phyloP scores from a whole-genome alignment of 1,140 invertebrate species.

The Andricus grossulariae region DNA sequence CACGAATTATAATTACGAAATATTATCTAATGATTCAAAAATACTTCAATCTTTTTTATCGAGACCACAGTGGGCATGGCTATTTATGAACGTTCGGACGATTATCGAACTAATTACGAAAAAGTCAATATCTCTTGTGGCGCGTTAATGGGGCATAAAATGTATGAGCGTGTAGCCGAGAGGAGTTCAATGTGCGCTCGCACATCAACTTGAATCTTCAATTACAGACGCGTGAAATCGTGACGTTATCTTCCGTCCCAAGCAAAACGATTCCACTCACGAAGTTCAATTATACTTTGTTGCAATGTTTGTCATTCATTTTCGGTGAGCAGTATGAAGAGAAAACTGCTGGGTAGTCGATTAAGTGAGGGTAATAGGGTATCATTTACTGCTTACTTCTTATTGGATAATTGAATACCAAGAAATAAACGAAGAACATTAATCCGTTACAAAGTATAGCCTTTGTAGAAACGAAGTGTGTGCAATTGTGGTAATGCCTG shows the following conservation, averaged over 20 bases:
- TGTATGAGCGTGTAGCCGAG: slow-evolving; percentile 34
- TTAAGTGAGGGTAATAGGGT: not conserved
- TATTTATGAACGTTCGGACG: not conserved
- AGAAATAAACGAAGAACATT: slow-evolving; percentile 6
- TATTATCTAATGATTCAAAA: not conserved
- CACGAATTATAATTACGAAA: no score
- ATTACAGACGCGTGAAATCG: slow-evolving; percentile 5
- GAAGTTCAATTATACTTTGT: no score
- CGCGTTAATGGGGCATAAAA: slow-evolving; percentile 40
- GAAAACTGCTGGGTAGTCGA: no score
- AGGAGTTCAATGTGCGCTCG: not conserved
- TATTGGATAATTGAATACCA: slow-evolving; percentile 8
- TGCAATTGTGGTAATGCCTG: slow-evolving; percentile 7
- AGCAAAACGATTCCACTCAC: not conserved
- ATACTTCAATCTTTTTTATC: not conserved
- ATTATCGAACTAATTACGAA: slow-evolving; percentile 39
- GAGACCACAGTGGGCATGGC: not conserved
- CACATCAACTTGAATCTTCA: not conserved
- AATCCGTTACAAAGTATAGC: not conserved
- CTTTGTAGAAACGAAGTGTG: not conserved
- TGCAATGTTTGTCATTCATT: no score
- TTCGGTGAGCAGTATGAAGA: no score
- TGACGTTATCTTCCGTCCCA: not conserved
- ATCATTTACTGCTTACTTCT: not conserved
- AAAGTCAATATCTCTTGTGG: slow-evolving; percentile 40